These are phyloP conservation scores for Aphelenchoides besseyi DNA, from an alignment of 1,140 invertebrate species.

Conservation along the genomic window DNA sequence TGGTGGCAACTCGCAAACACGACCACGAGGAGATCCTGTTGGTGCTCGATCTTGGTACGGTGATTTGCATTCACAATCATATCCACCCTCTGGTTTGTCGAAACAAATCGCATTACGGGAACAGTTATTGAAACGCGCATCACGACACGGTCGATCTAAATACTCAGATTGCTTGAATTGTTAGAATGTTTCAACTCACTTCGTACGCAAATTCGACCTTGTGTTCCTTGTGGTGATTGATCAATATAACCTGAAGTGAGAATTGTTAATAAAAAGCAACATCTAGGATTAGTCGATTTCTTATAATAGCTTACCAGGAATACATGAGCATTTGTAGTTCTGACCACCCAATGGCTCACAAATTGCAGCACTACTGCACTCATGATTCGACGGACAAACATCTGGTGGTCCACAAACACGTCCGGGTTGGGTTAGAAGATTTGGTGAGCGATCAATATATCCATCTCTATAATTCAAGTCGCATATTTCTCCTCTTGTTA, in stretches of 20 bases:
- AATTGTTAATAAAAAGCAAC: neutral
- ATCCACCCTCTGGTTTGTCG: slow-evolving; percentile 54
- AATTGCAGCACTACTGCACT: slow-evolving; percentile 59
- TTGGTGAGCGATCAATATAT: slow-evolving; percentile 56
- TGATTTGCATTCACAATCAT: slow-evolving; percentile 59
- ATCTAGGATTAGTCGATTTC: slow-evolving; percentile 40
- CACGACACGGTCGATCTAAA: slow-evolving; percentile 59
- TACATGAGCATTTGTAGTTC: slow-evolving; percentile 59
- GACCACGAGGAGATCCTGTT: slow-evolving; percentile 37
- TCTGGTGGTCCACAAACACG: slow-evolving; percentile 55
- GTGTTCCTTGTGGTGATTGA: slow-evolving; percentile 47
- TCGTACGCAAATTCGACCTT: slow-evolving; percentile 61
- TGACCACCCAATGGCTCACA: slow-evolving; percentile 60
- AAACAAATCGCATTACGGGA: slow-evolving; percentile 62
- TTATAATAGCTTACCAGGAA: too few species aligned
- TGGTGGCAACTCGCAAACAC: slow-evolving; percentile 58
- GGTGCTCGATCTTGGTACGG: slow-evolving; percentile 49
- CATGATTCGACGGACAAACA: slow-evolving; percentile 59
- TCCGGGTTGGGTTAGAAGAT: slow-evolving; percentile 57
- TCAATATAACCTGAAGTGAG: slow-evolving; percentile 34
- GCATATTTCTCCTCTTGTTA: too few species aligned
- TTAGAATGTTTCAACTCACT: slow-evolving; percentile 39
- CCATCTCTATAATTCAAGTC: too few species aligned
- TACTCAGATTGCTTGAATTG: slow-evolving; percentile 8
- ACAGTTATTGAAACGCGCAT: slow-evolving; percentile 59